Base-by-base conservation (phyloP, 2,888 invertebrate species). In the Pterostichus niger region DNA sequence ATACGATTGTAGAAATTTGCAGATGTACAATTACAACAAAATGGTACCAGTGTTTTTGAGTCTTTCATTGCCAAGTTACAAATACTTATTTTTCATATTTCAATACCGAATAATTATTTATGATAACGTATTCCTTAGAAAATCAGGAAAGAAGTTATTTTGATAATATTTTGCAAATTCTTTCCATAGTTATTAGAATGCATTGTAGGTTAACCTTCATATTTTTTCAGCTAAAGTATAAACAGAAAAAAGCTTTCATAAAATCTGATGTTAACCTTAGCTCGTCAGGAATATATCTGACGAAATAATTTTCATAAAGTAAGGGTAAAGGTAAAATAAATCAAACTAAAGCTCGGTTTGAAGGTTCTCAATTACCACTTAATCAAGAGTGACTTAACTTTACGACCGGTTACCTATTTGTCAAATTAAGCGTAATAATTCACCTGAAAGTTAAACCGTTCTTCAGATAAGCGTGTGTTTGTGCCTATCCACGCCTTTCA, bases 391-490 rank as follows among this genome's bases (percentile, higher is more conserved):
- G 44, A 71, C 17, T 44, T 44, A 71, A 71, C 68, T 71, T 71
- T 40, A 71, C 68, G 44, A 15, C 17, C 68, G 35, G 68, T 15
- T 71, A 71, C 68, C 40, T 71, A 71, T 40, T 71, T 44, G 44
- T 17, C 44, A 71, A 71, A 71, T 71, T 71, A 71, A 71, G 44
- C 68, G 68, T 71, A 44, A 71, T 71, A 71, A 71, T 71, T 71
- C 68, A 44, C 15, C 17, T 2, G 56, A 56, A 56, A 56, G 56
- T 56, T 56, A 17, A 56, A 56, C 17, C 56, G 56, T 44, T 71
- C 64, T 64, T 13, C 68, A 71, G 9, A 2, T 44, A 15, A 10
- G 11, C 40, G 13, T 33, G 9, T 15, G 15, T 44, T 40, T 61
- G 7, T 15, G 17, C 68, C 56, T 17, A 56, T 56, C 17, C 56